Conservation (phyloP, 2,888 invertebrate species). For the Odontocerum albicorne region DNA sequence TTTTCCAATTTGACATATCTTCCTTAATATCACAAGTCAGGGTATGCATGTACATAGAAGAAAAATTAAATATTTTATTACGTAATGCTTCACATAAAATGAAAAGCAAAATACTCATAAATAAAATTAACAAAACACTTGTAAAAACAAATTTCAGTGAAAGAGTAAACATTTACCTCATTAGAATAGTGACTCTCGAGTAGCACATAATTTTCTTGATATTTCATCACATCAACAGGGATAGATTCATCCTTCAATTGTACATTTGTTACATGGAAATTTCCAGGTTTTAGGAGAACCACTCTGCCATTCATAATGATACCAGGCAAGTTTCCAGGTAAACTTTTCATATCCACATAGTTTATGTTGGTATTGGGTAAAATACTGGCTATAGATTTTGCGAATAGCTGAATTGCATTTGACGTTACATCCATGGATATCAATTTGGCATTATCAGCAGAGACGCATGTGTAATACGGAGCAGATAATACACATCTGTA, state of each 20-base stretch:
- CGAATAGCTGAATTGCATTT: constrained; percentile 52
- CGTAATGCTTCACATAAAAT: no score
- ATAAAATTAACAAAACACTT: background rate
- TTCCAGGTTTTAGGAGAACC: constrained; percentile 46
- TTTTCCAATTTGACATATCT: no score
- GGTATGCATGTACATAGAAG: no score
- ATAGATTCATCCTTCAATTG: constrained; percentile 43
- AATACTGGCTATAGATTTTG: constrained; percentile 49
- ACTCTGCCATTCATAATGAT: constrained; percentile 48
- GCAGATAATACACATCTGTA: constrained; percentile 65
- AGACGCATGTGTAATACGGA: constrained; percentile 67
- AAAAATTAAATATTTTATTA: no score
- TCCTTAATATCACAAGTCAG: no score
- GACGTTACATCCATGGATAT: constrained; percentile 64
- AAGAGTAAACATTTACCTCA: constrained; percentile 41
- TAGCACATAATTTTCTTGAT: constrained; percentile 44
- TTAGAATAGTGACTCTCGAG: constrained; percentile 48
- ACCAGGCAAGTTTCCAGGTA: constrained; percentile 48
- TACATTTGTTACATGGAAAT: constrained; percentile 44
- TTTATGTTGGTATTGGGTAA: constrained; percentile 38
- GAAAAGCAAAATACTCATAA: no score
- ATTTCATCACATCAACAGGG: constrained; percentile 47
- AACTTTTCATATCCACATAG: constrained; percentile 42
- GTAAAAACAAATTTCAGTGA: background rate
- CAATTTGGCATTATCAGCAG: constrained; percentile 54